These are phyloP conservation scores for Paramacrobiotus metropolitanus DNA, from an alignment of 1,140 invertebrate genomes.

Conservation along the genomic window DNA sequence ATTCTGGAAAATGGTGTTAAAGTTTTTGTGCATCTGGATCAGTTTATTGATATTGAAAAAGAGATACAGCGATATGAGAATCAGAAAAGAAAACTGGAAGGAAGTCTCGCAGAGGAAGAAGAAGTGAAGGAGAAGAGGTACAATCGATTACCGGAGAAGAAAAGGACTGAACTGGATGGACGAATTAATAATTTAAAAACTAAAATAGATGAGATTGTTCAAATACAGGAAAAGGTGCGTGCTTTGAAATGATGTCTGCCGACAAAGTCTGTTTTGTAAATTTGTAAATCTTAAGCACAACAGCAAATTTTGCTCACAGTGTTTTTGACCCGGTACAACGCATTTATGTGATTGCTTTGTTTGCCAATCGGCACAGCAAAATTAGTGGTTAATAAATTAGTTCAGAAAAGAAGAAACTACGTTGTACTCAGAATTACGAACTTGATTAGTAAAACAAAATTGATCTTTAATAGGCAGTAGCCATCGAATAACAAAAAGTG, in stretches of 20 bases:
- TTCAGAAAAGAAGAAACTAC: too few relatives aligned
- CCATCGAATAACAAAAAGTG: too few relatives aligned
- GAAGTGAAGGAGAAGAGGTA: not conserved
- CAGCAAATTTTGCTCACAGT: not conserved
- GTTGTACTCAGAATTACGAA: too few relatives aligned
- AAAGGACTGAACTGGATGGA: not conserved
- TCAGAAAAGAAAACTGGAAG: not conserved
- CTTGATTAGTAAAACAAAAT: too few relatives aligned
- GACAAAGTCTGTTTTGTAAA: not conserved
- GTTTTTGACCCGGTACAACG: too few relatives aligned
- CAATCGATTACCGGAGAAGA: not conserved
- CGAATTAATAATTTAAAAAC: not conserved
- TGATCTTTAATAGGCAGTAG: too few relatives aligned
- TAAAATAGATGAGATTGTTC: too few relatives aligned
- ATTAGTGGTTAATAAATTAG: too few relatives aligned
- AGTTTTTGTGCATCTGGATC: not conserved
- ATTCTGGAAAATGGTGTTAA: not conserved
- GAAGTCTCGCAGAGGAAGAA: not conserved
- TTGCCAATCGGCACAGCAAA: too few relatives aligned
- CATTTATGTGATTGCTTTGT: too few relatives aligned
- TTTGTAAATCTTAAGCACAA: not conserved
- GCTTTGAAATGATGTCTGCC: not conserved
- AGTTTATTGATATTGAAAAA: not conserved
- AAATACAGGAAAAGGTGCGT: too few relatives aligned
- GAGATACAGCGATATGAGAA: not conserved